These are phyloP conservation scores for Osmerus mordax DNA, from an alignment of 2,113 vertebrate species.

Conservation along the genomic window DNA sequence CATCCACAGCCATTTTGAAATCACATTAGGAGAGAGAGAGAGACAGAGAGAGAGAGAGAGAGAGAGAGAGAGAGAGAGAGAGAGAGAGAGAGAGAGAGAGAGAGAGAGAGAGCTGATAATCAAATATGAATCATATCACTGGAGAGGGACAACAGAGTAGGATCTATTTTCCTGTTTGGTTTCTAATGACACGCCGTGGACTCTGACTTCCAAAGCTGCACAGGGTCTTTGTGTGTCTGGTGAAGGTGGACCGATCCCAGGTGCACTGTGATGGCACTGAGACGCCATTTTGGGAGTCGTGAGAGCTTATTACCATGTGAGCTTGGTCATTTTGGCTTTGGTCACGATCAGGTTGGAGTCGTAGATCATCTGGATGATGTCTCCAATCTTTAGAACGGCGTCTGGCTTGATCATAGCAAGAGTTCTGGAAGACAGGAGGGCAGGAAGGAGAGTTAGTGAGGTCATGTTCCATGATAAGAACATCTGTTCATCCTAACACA, in stretches of 20 bases:
- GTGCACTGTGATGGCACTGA: neutral
- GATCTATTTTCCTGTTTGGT: too few relatives aligned
- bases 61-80: too few relatives aligned
- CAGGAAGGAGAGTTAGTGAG: slow-evolving; percentile 9
- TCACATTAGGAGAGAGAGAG: too few relatives aligned
- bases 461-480: neutral
- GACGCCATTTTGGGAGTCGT: neutral
- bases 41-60: too few relatives aligned
- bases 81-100: too few relatives aligned
- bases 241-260: neutral
- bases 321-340: slow-evolving; percentile 90
- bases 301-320: slow-evolving; percentile 86
- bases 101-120: too few relatives aligned
- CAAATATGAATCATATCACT: too few relatives aligned
- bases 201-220: neutral
- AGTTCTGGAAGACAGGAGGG: slow-evolving; percentile 69
- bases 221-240: neutral
- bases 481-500: too few relatives aligned
- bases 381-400: slow-evolving; percentile 78
- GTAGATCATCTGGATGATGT: slow-evolving; percentile 83
- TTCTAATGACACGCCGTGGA: too few relatives aligned
- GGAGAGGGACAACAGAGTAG: too few relatives aligned
- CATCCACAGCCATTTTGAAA: too few relatives aligned
- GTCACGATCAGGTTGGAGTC: slow-evolving; percentile 86
- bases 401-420: slow-evolving; percentile 92